Conservation (phyloP, 2,888 invertebrate genomes). For the Phortica okadai region DNA sequence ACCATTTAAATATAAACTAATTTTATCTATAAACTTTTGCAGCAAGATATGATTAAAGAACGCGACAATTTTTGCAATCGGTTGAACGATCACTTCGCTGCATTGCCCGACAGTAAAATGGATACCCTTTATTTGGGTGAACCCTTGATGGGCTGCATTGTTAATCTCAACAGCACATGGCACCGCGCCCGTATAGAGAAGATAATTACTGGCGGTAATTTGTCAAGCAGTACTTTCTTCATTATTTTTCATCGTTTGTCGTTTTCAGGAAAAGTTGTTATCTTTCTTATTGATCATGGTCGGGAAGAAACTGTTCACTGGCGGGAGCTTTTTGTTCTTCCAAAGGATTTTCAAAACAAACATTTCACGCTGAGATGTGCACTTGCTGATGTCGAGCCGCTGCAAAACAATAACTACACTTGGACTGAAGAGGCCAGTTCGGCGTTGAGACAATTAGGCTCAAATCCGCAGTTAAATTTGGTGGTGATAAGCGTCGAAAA, state of each 20-base stretch:
- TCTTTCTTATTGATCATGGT: constrained; percentile 80
- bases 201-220: constrained; percentile 61
- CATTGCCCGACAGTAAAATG: constrained; percentile 25
- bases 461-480: constrained; percentile 74
- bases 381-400: constrained; percentile 76
- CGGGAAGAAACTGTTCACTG: constrained; percentile 78
- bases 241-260: neutral
- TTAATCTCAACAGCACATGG: constrained; percentile 62
- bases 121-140: constrained; percentile 70
- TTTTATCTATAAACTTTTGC: constrained; percentile 10
- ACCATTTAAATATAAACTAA: neutral
- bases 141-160: constrained; percentile 63
- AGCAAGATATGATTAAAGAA: constrained; percentile 5
- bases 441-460: constrained; percentile 73
- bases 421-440: constrained; percentile 74
- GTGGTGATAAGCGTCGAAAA: constrained; percentile 64
- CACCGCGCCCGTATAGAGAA: constrained; percentile 67
- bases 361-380: constrained; percentile 68
- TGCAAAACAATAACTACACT: constrained; percentile 62
- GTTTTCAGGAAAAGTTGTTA: constrained; percentile 55
- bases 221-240: neutral
- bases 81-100: constrained; percentile 53
- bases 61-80: constrained; percentile 38
- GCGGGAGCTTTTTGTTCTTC: constrained; percentile 78
- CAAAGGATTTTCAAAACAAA: constrained; percentile 54